These are phyloP conservation scores for Talpa occidentalis DNA, from an alignment of 2,113 vertebrate species.

Conservation along the genomic window DNA sequence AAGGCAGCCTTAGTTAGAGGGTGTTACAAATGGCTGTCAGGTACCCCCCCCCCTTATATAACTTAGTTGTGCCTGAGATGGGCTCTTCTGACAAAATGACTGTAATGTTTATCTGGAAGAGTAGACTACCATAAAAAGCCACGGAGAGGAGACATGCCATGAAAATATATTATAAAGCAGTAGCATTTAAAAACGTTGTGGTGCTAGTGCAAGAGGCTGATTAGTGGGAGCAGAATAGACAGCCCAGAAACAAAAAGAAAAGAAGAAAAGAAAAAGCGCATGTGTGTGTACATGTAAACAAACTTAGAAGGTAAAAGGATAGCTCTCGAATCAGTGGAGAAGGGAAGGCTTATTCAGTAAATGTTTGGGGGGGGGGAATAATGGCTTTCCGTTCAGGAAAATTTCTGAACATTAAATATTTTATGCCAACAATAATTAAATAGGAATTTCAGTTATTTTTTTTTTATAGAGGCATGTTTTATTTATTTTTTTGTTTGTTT, in stretches of 20 bases:
- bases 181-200: not conserved
- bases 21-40: not conserved
- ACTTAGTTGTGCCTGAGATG: not conserved
- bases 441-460: conserved; percentile 41
- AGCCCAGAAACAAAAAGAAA: not conserved
- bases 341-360: not conserved
- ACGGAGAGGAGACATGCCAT: not conserved
- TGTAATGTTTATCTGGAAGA: not conserved
- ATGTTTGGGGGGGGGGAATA: not conserved
- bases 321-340: not conserved
- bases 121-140: not conserved
- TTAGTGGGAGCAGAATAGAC: not conserved
- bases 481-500: too few species aligned
- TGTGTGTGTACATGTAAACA: too few species aligned
- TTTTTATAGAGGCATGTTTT: too few species aligned
- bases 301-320: not conserved
- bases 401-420: not conserved
- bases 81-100: not conserved
- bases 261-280: too few species aligned
- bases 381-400: not conserved
- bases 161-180: not conserved
- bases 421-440: not conserved
- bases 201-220: not conserved
- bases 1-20: not conserved
- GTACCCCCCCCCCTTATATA: not conserved